Conservation (phyloP, 2,888 invertebrate species). For the Glaucopsyche alexis region DNA sequence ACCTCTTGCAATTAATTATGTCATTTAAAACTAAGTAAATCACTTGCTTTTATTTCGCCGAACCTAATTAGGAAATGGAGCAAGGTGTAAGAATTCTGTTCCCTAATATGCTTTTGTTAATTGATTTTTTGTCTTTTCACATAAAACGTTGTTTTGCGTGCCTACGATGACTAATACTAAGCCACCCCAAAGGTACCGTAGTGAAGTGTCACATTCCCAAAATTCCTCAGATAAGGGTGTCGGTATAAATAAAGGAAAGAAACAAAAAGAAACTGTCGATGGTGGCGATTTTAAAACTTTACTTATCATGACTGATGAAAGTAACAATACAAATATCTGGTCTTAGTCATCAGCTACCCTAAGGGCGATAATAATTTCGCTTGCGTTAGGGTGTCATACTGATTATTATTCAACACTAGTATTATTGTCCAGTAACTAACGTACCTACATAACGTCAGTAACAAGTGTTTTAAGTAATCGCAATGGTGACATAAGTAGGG, state of each 20-base stretch:
- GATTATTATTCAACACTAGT: neutral
- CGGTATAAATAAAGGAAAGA: slow-evolving; percentile 43
- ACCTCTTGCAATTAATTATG: neutral
- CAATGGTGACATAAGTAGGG: neutral
- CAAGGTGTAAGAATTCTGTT: slow-evolving; percentile 3
- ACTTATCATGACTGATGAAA: slow-evolving; percentile 6
- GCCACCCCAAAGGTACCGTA: slow-evolving; percentile 49
- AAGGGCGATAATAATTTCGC: neutral
- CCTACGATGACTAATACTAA: slow-evolving; percentile 37
- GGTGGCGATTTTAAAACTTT: slow-evolving; percentile 17
- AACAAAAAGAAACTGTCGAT: neutral
- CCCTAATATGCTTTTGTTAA: slow-evolving; percentile 16
- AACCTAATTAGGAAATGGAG: neutral
- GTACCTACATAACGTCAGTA: too few species aligned
- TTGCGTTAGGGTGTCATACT: neutral
- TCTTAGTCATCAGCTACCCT: slow-evolving; percentile 22
- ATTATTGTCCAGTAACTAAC: too few species aligned
- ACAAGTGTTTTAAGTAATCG: too few species aligned
- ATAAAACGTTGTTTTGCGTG: slow-evolving; percentile 13
- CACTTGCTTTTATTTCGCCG: neutral
- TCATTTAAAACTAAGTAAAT: neutral
- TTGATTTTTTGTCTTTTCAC: slow-evolving; percentile 16
- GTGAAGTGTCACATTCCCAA: slow-evolving; percentile 45
- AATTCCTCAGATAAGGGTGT: slow-evolving; percentile 50
- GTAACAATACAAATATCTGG: slow-evolving; percentile 3